A percentile compares a stretch with the other conserved stretches of the same genome.
Conservation (phyloP, 2,113 vertebrate species). For the Burhinus bistriatus region DNA sequence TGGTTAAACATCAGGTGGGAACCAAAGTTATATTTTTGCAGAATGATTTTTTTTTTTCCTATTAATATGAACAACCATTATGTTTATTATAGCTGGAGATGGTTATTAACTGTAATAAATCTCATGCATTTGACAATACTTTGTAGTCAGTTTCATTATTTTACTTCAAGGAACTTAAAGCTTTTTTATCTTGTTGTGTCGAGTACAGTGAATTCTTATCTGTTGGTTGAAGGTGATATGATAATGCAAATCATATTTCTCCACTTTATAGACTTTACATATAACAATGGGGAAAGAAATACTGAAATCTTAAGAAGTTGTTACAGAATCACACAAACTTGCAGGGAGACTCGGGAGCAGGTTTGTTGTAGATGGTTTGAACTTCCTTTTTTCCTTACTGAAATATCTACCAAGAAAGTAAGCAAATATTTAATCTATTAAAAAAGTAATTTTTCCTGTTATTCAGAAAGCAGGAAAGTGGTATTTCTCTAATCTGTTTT, state of each 20-base stretch:
- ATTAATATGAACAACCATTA: background rate
- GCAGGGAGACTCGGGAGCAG: background rate
- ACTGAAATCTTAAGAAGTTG: background rate
- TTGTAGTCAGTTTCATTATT: slow-evolving; percentile 43
- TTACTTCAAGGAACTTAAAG: background rate
- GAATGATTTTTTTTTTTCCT: background rate
- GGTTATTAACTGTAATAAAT: slow-evolving; percentile 33
- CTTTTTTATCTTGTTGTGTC: background rate
- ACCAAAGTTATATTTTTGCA: background rate
- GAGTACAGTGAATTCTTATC: background rate
- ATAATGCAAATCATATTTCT: background rate
- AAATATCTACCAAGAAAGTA: background rate
- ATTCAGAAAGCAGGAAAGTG: background rate
- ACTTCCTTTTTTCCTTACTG: background rate
- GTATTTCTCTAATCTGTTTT: background rate
- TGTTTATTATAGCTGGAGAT: background rate
- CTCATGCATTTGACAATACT: background rate
- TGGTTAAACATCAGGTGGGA: background rate
- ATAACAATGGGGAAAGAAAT: background rate
- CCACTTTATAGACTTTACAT: background rate
- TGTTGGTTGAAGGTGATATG: background rate
- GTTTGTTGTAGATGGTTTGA: background rate
- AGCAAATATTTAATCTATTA: background rate
- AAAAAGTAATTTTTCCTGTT: background rate
- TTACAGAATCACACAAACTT: background rate